phyloP scores from a whole-genome alignment of 1,140 invertebrate species.

The Drosophila sp. region DNA sequence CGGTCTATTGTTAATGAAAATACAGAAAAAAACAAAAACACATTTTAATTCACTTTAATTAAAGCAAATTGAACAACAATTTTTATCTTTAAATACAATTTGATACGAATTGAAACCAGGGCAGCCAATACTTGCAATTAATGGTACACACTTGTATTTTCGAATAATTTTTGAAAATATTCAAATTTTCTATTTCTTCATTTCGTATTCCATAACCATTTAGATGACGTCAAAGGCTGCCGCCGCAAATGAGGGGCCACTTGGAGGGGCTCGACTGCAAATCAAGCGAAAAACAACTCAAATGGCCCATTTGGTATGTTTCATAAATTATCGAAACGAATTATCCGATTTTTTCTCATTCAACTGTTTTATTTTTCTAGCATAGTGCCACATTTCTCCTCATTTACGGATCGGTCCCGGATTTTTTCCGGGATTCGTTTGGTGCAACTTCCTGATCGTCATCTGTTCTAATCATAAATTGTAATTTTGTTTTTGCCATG shows the following conservation, averaged over 20 bases:
- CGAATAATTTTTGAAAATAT: constrained; percentile 14
- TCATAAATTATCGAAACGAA: constrained; percentile 31
- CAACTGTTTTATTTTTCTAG: constrained; percentile 42
- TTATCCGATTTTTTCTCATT: constrained; percentile 25
- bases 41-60: constrained; percentile 11
- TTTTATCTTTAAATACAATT: constrained; percentile 28
- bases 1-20: constrained; percentile 45
- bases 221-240: constrained; percentile 66
- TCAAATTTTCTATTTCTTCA: not conserved
- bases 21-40: constrained; percentile 12
- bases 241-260: constrained; percentile 41
- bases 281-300: constrained; percentile 35
- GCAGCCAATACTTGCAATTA: not conserved
- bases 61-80: constrained; percentile 14
- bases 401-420: constrained; percentile 13
- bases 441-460: constrained; percentile 37
- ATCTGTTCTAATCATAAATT: constrained; percentile 78
- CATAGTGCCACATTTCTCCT: constrained; percentile 22
- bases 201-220: not conserved
- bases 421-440: constrained; percentile 25
- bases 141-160: constrained; percentile 8
- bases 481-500: constrained; percentile 44
- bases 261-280: constrained; percentile 36
- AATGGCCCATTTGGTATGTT: constrained; percentile 52
- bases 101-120: not conserved